Base-by-base conservation (phyloP, 2,113 vertebrate genomes). In the Trogon surrucura region DNA sequence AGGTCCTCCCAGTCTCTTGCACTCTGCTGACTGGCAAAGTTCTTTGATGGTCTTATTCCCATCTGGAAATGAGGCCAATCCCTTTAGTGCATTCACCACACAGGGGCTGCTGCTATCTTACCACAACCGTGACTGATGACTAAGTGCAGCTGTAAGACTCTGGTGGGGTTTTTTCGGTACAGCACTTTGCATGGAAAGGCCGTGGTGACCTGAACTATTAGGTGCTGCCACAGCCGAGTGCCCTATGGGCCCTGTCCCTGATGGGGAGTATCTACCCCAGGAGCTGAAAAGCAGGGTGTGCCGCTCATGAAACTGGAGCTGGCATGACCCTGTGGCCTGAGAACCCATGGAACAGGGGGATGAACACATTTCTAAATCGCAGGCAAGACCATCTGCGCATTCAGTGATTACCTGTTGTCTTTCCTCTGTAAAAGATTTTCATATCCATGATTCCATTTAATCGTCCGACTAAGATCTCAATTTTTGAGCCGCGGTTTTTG, bases 361-460 rank as follows among this genome's bases (percentile, higher is more conserved):
- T 3, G 9, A 47, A 29, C 4, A 5, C 41, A 48, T 32, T 64
- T 13, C 50, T 54, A 34, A 72, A 77, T 10, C 2, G 2, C 56
- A 56, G 29, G 32, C 20, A 85, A 47, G n/a, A 36, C 5, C 45
- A 44, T 5, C 18, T 54, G 29, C 30, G 41, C 9, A 0, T 27
- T 53, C 19, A 21, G 2, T 2, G 0, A 53, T 97, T 98, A 99
- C 99, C 99, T 92, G 97, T 97, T 30, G 97, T 98, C 92, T 99
- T 99, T 53, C 99, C 99, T 89, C 98, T 99, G 91, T 99, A 99
- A 96, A 99, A 99, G 95, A 99, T 99, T 96, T 99, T 99, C 92
- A 99, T 98, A 71, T 99, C 99, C 99, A 99, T 99, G 88, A 99
- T 98, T 18, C 99, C 99, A 0, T 99, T 99, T 56, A 99, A 97